phyloP scores from a whole-genome alignment of 2,113 vertebrate genomes.

The Podocnemis expansa region DNA sequence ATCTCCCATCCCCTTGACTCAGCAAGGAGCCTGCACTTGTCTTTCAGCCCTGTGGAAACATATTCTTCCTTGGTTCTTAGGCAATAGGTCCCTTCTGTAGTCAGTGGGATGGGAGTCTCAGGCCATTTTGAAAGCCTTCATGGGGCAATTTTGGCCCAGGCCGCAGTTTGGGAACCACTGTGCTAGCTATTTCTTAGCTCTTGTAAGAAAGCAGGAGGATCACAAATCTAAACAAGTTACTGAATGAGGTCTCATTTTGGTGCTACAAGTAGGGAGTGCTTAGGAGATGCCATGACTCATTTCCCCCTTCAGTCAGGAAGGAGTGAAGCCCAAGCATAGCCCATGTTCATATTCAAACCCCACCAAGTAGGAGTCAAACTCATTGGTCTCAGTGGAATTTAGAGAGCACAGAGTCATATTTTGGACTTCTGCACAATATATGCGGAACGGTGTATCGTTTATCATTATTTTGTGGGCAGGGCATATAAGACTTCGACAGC shows the following conservation, averaged over 20 bases:
- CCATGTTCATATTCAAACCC: neutral
- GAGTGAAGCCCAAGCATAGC: neutral
- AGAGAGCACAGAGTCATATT: neutral
- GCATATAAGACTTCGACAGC: neutral
- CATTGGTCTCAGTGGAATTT: neutral
- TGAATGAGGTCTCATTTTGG: neutral
- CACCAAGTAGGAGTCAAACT: neutral
- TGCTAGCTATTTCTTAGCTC: neutral
- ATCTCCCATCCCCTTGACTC: no score
- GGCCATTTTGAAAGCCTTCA: no score
- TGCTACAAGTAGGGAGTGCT: neutral
- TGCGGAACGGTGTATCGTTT: neutral
- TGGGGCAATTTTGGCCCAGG: no score
- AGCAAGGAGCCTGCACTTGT: no score
- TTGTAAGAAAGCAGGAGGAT: neutral
- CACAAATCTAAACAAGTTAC: neutral
- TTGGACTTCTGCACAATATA: neutral
- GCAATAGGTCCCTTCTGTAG: no score
- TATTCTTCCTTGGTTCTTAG: no score
- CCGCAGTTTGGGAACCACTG: no score
- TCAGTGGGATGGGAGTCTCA: no score
- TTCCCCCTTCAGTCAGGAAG: neutral
- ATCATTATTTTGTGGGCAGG: neutral
- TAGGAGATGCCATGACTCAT: neutral
- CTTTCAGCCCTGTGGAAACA: no score